A percentile compares a stretch with the other conserved stretches of the same genome.
Evolutionary conservation across 2,113 vertebrate genomes (phyloP).

Genomic region (Microtus richardsoni): DNA sequence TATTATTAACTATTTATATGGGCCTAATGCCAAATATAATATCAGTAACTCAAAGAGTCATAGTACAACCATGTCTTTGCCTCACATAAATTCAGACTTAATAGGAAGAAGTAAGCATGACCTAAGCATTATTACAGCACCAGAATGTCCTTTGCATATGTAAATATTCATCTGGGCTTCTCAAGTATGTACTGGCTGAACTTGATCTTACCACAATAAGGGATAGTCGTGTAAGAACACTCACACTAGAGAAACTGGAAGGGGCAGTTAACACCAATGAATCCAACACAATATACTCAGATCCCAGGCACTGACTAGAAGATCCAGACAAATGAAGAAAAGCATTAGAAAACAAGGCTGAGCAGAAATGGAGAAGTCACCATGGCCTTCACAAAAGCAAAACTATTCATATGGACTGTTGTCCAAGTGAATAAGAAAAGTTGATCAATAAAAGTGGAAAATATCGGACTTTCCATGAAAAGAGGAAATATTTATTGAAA

Average conservation of each 20-base stretch:
- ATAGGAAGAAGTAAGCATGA: constrained; percentile 22
- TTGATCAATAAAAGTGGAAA: constrained; percentile 45
- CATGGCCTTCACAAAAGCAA: not conserved
- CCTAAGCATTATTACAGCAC: not conserved
- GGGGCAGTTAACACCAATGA: not conserved
- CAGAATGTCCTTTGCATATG: not conserved
- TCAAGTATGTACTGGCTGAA: not conserved
- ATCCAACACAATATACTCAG: not conserved
- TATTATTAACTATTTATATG: constrained; percentile 20
- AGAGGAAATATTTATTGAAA: constrained; percentile 55
- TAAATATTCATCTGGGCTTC: not conserved
- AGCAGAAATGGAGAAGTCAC: not conserved
- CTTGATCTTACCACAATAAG: not conserved
- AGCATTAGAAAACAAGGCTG: not conserved
- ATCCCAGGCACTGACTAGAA: not conserved
- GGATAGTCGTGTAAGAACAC: rapidly evolving
- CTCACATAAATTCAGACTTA: not conserved
- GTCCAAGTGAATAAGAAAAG: constrained; percentile 56
- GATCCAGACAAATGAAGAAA: not conserved
- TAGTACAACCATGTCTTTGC: not conserved
- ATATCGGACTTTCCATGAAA: constrained; percentile 50
- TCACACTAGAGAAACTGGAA: not conserved
- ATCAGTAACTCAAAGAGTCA: not conserved
- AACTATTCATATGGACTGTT: not conserved
- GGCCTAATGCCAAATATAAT: not conserved